phyloP scores from a whole-genome alignment of 2,113 vertebrate genomes.

The Brachyistius frenatus region DNA sequence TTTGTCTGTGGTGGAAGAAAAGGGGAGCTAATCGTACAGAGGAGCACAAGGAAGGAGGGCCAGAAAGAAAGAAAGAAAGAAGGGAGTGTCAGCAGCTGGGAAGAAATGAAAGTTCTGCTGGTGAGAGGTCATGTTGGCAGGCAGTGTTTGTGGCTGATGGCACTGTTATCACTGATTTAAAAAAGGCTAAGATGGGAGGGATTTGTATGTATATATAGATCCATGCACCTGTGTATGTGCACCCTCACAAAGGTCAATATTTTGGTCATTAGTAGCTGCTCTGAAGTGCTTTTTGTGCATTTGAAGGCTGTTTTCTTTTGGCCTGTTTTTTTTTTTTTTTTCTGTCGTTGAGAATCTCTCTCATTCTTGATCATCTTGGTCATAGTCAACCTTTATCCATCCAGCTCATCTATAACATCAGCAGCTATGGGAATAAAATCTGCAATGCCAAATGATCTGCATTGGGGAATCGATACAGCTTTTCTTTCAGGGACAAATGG shows the following conservation, averaged over 20 bases:
- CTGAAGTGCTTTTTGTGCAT: neutral
- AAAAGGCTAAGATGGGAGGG: neutral
- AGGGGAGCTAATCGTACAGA: slow-evolving; percentile 47
- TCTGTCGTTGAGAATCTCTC: neutral
- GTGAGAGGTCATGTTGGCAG: neutral
- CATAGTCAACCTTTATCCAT: slow-evolving; percentile 26
- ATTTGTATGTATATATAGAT: neutral
- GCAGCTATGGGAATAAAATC: slow-evolving; percentile 25
- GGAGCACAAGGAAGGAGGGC: slow-evolving; percentile 19
- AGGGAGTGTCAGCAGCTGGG: slow-evolving; percentile 23
- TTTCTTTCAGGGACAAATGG: slow-evolving; percentile 42
- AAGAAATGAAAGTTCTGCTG: slow-evolving; percentile 19
- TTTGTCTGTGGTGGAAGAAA: slow-evolving; percentile 42
- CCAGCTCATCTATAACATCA: slow-evolving; percentile 30
- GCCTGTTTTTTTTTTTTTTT: neutral
- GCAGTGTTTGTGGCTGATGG: neutral
- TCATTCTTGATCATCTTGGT: slow-evolving; percentile 1
- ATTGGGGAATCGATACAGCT: slow-evolving; percentile 38
- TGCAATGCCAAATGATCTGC: slow-evolving; percentile 48
- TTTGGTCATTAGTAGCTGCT: neutral
- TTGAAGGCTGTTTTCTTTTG: neutral
- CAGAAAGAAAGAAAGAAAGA: slow-evolving; percentile 1
- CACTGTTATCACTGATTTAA: slow-evolving; percentile 8
- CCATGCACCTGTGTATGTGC: neutral
- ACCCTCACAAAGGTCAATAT: neutral